Evolutionary conservation across 2,797 vertebrate genomes (phyloP).

Genomic region (Rachycentron canadum): DNA sequence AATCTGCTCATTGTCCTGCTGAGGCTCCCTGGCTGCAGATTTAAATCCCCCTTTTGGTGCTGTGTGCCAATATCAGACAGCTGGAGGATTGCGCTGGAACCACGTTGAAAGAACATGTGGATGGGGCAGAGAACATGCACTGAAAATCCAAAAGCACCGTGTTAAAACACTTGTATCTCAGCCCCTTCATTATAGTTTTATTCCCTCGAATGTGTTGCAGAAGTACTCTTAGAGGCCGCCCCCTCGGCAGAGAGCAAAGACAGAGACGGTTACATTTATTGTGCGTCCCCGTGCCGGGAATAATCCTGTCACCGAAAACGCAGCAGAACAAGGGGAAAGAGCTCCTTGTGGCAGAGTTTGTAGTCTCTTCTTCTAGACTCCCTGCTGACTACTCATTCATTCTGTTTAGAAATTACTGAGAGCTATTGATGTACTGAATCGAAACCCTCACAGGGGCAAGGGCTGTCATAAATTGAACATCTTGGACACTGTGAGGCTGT

Average conservation of each 20-base stretch:
- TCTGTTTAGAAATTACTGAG: constrained; percentile 71
- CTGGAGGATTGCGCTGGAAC: constrained; percentile 23
- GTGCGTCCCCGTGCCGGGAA: constrained; percentile 35
- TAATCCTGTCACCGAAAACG: constrained; percentile 58
- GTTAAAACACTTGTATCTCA: constrained; percentile 21
- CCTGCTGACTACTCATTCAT: constrained; percentile 64
- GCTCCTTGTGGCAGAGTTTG: constrained; percentile 17
- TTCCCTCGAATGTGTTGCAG: constrained; percentile 29
- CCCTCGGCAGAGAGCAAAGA: constrained; percentile 26
- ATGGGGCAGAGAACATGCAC: background rate
- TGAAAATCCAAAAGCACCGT: constrained; percentile 31
- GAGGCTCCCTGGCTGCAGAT: constrained; percentile 47
- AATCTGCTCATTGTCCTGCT: constrained; percentile 49
- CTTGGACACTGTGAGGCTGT: constrained; percentile 44
- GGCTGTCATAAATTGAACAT: constrained; percentile 67
- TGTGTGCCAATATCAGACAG: constrained; percentile 7
- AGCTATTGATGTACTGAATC: constrained; percentile 69
- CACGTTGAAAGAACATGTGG: constrained; percentile 5
- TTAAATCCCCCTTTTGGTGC: constrained; percentile 17
- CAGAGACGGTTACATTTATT: constrained; percentile 24
- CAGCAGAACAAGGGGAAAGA: constrained; percentile 24
- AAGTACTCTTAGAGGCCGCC: constrained; percentile 41
- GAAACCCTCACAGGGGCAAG: constrained; percentile 52
- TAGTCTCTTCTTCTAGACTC: constrained; percentile 49
- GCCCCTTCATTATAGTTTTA: constrained; percentile 47